Percentiles rank a stretch among this genome's conserved stretches.
Evolutionary conservation across 2,113 vertebrate genomes (phyloP).

Genomic region (Elaphurus davidianus): DNA sequence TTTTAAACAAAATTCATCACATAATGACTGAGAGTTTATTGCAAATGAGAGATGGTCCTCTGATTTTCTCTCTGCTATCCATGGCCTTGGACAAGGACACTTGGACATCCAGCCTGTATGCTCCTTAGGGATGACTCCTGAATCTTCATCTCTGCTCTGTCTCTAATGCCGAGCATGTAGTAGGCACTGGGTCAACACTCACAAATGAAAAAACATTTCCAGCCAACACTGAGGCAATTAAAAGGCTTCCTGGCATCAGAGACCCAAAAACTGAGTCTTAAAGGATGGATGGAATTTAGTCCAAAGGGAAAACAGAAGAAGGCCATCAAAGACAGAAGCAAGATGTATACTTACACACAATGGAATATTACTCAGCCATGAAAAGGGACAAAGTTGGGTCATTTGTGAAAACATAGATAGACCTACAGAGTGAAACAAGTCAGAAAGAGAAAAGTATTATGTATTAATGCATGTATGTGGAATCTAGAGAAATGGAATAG

Average conservation of each 20-base stretch:
- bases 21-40: not conserved
- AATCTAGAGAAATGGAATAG: not conserved
- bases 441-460: not conserved
- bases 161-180: not conserved
- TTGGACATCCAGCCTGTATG: not conserved
- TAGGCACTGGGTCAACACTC: not conserved
- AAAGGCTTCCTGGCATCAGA: not conserved
- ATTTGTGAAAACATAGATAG: not conserved
- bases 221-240: not conserved
- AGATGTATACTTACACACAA: not conserved
- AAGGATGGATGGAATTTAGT: not conserved
- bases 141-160: not conserved
- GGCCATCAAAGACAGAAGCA: not conserved
- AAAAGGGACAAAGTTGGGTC: not conserved
- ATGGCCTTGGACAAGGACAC: not conserved
- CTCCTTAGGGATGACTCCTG: not conserved
- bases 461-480: not conserved
- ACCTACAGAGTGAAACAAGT: not conserved
- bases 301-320: not conserved
- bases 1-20: slow-evolving; percentile 22
- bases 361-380: not conserved
- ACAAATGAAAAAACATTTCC: not conserved
- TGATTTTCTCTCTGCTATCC: not conserved
- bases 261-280: not conserved
- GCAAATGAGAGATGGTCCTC: not conserved